phyloP scores from a whole-genome alignment of 1,140 invertebrate genomes.

The Brevipalpus yothersi region DNA sequence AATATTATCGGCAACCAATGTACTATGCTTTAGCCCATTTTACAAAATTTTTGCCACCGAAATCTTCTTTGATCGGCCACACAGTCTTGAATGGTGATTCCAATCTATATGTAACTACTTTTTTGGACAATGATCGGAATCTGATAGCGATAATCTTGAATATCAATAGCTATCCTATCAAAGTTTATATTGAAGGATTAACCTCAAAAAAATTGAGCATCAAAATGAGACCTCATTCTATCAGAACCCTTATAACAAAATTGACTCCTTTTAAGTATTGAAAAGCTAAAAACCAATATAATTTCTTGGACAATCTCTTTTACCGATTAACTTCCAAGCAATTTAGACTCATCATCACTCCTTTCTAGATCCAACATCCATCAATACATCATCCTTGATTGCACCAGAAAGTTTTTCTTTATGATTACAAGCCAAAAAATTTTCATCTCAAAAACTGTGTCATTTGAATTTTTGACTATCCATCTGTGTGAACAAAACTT shows the following conservation, averaged over 20 bases:
- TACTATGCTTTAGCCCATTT: slow-evolving; percentile 29
- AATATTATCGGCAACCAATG: slow-evolving; percentile 30
- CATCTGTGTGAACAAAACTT: no score
- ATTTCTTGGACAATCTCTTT: no score
- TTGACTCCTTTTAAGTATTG: no score
- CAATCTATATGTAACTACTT: neutral
- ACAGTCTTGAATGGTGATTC: neutral
- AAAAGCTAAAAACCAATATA: no score
- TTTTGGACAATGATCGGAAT: neutral
- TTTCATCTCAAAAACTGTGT: no score
- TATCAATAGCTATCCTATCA: neutral
- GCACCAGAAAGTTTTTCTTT: no score
- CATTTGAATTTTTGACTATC: no score
- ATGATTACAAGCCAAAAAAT: no score
- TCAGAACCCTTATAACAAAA: neutral
- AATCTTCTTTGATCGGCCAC: neutral
- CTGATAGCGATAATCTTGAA: neutral
- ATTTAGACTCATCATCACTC: no score
- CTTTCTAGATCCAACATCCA: no score
- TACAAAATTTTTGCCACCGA: slow-evolving; percentile 10
- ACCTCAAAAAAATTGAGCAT: neutral
- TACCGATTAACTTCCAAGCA: no score
- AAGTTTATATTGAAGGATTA: neutral
- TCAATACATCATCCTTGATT: no score
- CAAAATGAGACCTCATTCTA: neutral